Percentiles rank a stretch among this genome's conserved stretches.
Evolutionary conservation across 2,113 vertebrate species (phyloP).

Genomic region (Prietella phreatophila): DNA sequence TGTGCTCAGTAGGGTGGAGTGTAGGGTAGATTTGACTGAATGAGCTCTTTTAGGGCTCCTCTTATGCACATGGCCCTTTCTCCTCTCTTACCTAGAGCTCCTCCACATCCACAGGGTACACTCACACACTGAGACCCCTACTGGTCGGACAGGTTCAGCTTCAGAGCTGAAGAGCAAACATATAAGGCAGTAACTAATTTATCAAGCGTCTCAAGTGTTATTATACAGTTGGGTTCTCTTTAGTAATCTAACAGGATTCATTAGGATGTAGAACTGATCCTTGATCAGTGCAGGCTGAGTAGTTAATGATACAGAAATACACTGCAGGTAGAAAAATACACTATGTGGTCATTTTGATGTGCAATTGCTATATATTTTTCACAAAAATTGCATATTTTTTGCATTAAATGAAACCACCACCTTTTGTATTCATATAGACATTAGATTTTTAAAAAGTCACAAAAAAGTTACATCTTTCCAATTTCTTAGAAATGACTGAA

Average conservation of each 20-base stretch:
- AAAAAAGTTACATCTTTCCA: background rate
- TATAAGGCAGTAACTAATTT: background rate
- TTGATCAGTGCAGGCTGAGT: background rate
- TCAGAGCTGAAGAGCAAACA: background rate
- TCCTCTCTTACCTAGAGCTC: constrained; percentile 52
- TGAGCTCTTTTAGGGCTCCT: constrained; percentile 51
- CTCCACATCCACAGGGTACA: constrained; percentile 2
- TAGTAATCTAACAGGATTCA: background rate
- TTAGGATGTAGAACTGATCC: background rate
- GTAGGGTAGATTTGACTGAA: constrained; percentile 56
- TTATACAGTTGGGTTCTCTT: background rate
- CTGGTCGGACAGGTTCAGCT: constrained; percentile 25
- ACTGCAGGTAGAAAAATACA: background rate
- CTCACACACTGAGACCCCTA: constrained; percentile 40
- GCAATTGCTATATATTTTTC: background rate
- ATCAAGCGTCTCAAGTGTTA: background rate
- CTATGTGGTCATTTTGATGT: background rate
- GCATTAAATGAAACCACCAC: constrained; percentile 6
- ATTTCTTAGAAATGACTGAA: background rate
- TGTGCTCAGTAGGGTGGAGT: constrained; percentile 60
- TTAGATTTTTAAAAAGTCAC: background rate
- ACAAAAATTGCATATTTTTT: background rate
- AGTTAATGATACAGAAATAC: background rate
- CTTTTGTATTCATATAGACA: background rate
- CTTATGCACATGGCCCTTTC: constrained; percentile 46